phyloP scores from a whole-genome alignment of 2,113 vertebrate species.

The Ellobius talpinus region DNA sequence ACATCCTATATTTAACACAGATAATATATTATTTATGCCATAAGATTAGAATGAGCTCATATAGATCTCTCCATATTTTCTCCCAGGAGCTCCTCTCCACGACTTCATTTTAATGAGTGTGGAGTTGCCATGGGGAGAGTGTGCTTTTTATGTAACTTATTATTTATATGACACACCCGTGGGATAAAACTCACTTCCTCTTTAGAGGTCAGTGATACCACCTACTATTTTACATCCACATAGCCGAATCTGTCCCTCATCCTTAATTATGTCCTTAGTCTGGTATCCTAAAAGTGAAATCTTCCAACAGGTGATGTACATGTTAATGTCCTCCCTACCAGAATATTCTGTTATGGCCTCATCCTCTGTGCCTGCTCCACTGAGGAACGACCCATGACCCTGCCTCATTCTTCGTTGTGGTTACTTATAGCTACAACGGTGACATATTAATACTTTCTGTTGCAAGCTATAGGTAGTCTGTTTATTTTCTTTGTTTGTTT shows the following conservation, averaged over 20 bases:
- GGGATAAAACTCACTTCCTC: background rate
- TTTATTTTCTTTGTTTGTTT: background rate
- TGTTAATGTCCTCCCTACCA: background rate
- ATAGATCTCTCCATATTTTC: background rate
- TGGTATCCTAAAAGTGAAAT: background rate
- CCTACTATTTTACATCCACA: background rate
- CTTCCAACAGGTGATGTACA: no score
- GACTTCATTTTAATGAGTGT: background rate
- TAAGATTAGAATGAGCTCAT: background rate
- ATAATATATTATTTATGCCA: background rate
- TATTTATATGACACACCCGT: background rate
- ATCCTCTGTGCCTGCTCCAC: rapidly evolving
- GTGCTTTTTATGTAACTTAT: background rate
- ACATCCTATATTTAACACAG: slow-evolving; percentile 34
- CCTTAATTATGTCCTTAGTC: background rate
- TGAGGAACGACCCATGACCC: background rate
- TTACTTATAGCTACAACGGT: background rate
- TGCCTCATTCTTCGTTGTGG: background rate
- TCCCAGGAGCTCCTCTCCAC: background rate
- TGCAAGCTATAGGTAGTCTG: background rate
- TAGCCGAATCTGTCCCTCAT: background rate
- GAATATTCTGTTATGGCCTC: background rate
- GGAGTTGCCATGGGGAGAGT: background rate
- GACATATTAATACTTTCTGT: background rate
- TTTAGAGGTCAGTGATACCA: background rate